Evolutionary conservation across 2,113 vertebrate genomes (phyloP), one percentile per base, ranked within the genome.

Genomic region (Euleptes europaea): DNA sequence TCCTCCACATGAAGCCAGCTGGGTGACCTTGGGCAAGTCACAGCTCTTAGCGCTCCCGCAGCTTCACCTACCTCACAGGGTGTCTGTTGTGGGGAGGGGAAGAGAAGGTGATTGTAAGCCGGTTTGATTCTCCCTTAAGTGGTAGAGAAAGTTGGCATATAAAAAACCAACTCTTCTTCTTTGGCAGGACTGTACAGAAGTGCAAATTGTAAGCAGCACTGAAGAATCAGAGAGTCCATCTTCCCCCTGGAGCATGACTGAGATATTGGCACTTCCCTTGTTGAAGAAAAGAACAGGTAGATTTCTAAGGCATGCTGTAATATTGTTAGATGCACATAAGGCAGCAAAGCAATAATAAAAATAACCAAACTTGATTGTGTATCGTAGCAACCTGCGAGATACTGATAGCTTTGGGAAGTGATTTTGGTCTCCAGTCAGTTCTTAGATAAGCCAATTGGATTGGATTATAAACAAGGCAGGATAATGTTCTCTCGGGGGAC

Each of bases 331-430:
- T 85, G 86, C 47, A 9, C 78, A 87, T 79, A 86, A 71, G n/a
- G 74, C 92, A 67, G 74, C 51, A 85, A 85, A 51, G 80, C 79
- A 90, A 89, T 92, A 80, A 78, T 78, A 76, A 84, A 86, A 63
- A 83, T 57, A 82, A 40, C 31, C 57, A 73, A 74, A 44, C 28
- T 13, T 3, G 21, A 31, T 60, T 44, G 23, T 1, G 1, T 31
- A 33, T 72, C 47, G 49, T 21, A 11, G 57, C 71, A 80, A 35
- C 54, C 12, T 49, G 15, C 17, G 33, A 40, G 75, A 83, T 80
- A 31, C 40, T 26, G 11, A 88, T 33, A 78, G 47, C 57, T 71
- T 54, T 15, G 40, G 78, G 35, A 63, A 82, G 54, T 0, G 6
- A 74, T 23, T 31, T 8, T 26, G 57, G 5, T 3, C 49, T 73